Evolutionary conservation across 2,113 vertebrate species (phyloP).

Genomic region (Barnardius zonarius): DNA sequence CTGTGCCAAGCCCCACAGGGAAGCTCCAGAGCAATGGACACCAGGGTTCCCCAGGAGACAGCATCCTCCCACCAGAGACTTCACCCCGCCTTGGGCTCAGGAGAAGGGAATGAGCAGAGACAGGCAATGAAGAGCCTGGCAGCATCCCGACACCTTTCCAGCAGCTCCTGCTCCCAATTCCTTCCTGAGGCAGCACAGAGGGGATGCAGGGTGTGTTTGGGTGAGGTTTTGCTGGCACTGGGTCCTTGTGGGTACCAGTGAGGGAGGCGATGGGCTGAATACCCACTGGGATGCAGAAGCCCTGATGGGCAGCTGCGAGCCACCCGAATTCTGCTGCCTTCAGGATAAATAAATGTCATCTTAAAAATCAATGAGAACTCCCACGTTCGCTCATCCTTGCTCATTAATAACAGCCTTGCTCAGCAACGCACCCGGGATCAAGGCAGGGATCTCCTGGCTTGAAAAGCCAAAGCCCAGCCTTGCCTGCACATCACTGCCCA

Average conservation of each 20-base stretch:
- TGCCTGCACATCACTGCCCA: background rate
- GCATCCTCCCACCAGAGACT: background rate
- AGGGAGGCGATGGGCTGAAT: background rate
- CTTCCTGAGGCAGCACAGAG: background rate
- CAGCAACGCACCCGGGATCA: background rate
- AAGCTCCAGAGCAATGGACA: background rate
- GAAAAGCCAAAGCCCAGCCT: background rate
- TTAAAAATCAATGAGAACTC: background rate
- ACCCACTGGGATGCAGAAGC: background rate
- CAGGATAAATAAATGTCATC: background rate
- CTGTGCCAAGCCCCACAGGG: background rate
- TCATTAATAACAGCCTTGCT: background rate
- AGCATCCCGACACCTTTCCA: background rate
- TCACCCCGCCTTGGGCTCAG: background rate
- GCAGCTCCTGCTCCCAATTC: rapidly evolving
- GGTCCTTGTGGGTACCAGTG: background rate
- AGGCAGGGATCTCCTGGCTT: background rate
- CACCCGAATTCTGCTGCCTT: background rate
- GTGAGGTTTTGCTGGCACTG: background rate
- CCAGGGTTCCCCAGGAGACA: rapidly evolving
- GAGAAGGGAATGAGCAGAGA: background rate
- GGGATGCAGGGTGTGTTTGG: rapidly evolving
- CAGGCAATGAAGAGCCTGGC: background rate
- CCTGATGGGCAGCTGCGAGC: background rate
- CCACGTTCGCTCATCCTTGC: background rate